Conservation (phyloP, 1,140 invertebrate genomes). For the Anastrepha ludens region DNA sequence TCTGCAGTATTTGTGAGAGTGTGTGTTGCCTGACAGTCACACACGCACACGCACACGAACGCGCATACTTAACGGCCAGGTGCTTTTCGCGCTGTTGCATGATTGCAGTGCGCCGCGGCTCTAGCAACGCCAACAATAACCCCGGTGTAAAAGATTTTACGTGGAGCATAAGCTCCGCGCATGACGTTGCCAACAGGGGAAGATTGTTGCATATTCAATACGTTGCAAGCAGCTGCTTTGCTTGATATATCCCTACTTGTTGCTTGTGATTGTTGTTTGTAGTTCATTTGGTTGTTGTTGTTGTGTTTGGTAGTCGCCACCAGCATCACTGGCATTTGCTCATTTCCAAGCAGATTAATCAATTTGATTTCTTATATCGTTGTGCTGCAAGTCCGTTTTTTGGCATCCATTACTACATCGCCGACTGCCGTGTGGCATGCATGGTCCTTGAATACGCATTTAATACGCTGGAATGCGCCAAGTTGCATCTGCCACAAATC, state of each 20-base stretch:
- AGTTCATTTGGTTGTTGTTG: neutral
- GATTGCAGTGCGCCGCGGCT: neutral
- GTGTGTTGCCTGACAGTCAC: neutral
- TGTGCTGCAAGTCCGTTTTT: conserved; percentile 32
- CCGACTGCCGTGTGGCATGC: conserved; percentile 2
- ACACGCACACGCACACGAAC: neutral
- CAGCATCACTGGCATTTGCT: conserved; percentile 28
- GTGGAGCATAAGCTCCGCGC: neutral
- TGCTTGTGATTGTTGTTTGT: neutral
- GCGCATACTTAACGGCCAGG: neutral
- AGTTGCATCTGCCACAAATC: neutral
- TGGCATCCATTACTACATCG: neutral
- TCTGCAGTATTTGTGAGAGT: neutral
- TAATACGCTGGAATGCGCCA: neutral
- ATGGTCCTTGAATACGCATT: neutral
- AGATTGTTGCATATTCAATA: neutral
- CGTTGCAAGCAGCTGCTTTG: conserved; percentile 44
- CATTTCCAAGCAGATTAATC: conserved; percentile 44
- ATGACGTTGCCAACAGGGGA: neutral
- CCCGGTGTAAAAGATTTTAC: neutral
- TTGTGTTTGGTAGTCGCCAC: neutral
- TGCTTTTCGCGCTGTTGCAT: conserved; percentile 18
- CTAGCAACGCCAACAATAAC: neutral
- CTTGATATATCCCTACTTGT: neutral
- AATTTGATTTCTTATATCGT: conserved; percentile 18